Evolutionary conservation across 2,888 invertebrate genomes (phyloP), one percentile per base, ranked within the genome.

Genomic region (Congeria kusceri): DNA sequence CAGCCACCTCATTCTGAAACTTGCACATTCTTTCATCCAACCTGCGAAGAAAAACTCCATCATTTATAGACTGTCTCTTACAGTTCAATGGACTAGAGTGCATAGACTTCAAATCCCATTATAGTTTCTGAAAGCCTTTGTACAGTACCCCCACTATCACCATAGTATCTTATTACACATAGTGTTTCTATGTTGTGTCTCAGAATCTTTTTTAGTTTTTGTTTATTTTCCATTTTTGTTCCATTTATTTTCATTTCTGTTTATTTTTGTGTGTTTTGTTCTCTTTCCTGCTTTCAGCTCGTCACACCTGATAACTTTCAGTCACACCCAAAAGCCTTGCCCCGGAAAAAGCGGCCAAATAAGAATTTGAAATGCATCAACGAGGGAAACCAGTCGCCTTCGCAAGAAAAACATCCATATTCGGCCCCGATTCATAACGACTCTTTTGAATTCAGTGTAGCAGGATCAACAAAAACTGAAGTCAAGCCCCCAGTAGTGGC

Each of bases 241-340:
- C n/a, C 18, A 25, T 56, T 56, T 56, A 4, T 7, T 56, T 25
- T 25, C 15, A 58, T 27, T 27, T 58, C 3, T 3, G 20, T 5
- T 28, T 29, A 58, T 58, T 58, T 28, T 58, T 58, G 58, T 58
- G 70, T 81, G 85, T 87, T 71, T 84, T 82, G 56, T 83, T 80
- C 76, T 80, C 78, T 74, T 85, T 81, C 56, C 69, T 86, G 82
- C 85, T 85, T 87, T 84, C 87, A 87, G 87, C 84, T 83, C 15
- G 62, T 80, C 28, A 78, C 85, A 68, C 84, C 85, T 64, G 77
- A 84, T 66, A 80, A 70, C 74, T 70, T 83, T 39, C 39, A 39
- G 39, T 39, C 39, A 64, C 63, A 72, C 62, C 80, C 82, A 47
- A 67, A 74, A 70, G 77, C 75, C 64, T 83, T 80, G 58, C 78